Evolutionary conservation across 2,113 vertebrate genomes (phyloP), one percentile per base, ranked within the genome.

Genomic region (Hemibagrus wyckioides): DNA sequence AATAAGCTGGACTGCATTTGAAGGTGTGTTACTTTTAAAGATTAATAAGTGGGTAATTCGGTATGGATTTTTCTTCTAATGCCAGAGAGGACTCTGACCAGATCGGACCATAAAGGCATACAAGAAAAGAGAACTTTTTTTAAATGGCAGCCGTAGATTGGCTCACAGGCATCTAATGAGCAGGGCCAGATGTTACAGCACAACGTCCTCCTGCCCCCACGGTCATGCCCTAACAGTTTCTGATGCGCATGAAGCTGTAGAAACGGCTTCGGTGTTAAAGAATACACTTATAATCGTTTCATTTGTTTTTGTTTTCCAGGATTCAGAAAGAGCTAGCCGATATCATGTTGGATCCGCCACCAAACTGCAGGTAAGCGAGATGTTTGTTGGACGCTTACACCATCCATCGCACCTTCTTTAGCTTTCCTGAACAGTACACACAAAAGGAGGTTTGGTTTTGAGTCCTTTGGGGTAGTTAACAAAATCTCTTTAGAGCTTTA

Each of bases 261-360:
- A 25, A 41, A 39, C 21, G 7, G 0, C 39, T 41, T 73, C 9
- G 4, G 25, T 79, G 48, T 79, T 17, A 52, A 41, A 73, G 23
- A 8, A 41, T n/a, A 41, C 17, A 30, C n/a, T 2, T 1, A 2
- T 80, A 19, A 33, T 33, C 17, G 4, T 56, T 36, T 44, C 44
- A 41, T 21, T 13, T 21, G 17, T 79, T 30, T 56, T 80, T 33
- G 15, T 6, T 15, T 17, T 5, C 67, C 93, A 99, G 98, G 96
- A 99, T 99, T 95, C 98, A 99, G 94, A 99, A 99, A 93, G 98
- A 99, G 87, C 87, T 99, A 96, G 98, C 98, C 14, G 98, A 99
- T 90, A 99, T 99, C 91, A 99, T 97, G 15, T 91, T 99, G 96
- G 98, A 99, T 91, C 98, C 98, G 73, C 98, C 98, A 23, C 97